These are phyloP conservation scores for Pandemis heparana DNA, from an alignment of 2,888 invertebrate species.

Conservation along the genomic window DNA sequence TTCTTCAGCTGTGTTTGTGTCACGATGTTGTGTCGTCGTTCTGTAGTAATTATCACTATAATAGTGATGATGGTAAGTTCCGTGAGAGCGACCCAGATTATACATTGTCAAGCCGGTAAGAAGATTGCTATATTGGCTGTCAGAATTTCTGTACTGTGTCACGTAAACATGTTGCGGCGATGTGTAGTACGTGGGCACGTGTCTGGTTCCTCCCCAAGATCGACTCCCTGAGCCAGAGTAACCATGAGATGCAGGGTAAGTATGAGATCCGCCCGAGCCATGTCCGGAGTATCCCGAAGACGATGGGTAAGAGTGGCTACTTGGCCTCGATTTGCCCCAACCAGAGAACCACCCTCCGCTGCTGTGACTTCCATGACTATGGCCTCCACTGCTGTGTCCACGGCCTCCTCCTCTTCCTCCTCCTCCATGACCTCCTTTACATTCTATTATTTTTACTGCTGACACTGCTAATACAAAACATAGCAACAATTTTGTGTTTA, in stretches of 20 bases:
- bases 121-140: constrained; percentile 43
- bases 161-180: constrained; percentile 45
- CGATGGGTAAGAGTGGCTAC: constrained; percentile 1
- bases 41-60: constrained; percentile 41
- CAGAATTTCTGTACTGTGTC: constrained; percentile 42
- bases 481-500: constrained; percentile 18
- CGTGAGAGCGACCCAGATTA: constrained; percentile 45
- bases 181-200: constrained; percentile 38
- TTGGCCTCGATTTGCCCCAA: background rate
- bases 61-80: constrained; percentile 43
- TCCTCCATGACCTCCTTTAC: constrained; percentile 22
- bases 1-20: background rate
- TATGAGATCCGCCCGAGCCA: constrained; percentile 27
- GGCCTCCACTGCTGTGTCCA: constrained; percentile 13
- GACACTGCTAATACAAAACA: constrained; percentile 42
- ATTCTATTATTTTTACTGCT: constrained; percentile 42
- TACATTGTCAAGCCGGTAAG: constrained; percentile 47
- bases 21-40: constrained; percentile 13
- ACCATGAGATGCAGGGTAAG: constrained; percentile 28
- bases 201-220: constrained; percentile 9
- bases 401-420: constrained; percentile 22
- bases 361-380: constrained; percentile 6
- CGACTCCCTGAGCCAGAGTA: constrained; percentile 24
- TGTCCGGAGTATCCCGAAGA: constrained; percentile 29
- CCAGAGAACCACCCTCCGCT: constrained; percentile 2